Evolutionary conservation across 2,113 vertebrate genomes (phyloP).

Genomic region (Misgurnus anguillicaudatus): DNA sequence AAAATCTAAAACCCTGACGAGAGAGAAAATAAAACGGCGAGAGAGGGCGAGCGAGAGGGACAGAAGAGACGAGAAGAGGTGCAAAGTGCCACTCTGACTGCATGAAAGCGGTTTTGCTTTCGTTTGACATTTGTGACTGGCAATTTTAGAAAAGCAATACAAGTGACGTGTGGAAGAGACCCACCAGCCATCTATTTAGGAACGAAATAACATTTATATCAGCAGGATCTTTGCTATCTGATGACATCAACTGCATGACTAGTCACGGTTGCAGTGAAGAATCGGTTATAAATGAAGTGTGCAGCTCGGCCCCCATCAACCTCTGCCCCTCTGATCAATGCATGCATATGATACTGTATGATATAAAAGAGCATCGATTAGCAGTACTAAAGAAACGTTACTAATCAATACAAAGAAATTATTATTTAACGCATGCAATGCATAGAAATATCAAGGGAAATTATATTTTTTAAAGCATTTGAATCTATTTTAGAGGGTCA

Average conservation of each 20-base stretch:
- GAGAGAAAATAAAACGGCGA: conserved; percentile 2
- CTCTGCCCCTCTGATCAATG: conserved; percentile 55
- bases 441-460: too few relatives aligned
- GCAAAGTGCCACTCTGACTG: conserved; percentile 8
- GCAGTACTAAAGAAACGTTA: too few relatives aligned
- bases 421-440: too few relatives aligned
- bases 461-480: too few relatives aligned
- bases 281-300: conserved; percentile 52
- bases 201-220: conserved; percentile 33
- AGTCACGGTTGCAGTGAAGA: not conserved
- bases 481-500: too few relatives aligned
- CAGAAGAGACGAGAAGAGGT: conserved; percentile 5
- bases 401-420: too few relatives aligned
- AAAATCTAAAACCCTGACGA: not conserved
- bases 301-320: conserved; percentile 35
- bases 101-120: conserved; percentile 54
- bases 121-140: conserved; percentile 60
- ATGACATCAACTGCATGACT: conserved; percentile 27
- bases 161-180: conserved; percentile 47
- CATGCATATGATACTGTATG: conserved; percentile 51
- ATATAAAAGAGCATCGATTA: too few relatives aligned
- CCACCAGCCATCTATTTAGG: conserved; percentile 43
- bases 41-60: conserved; percentile 13
- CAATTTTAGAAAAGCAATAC: conserved; percentile 50
- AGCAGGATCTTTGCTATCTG: conserved; percentile 39